A percentile compares a stretch with the other conserved stretches of the same genome.
These are phyloP conservation scores for Nerophis lumbriciformis DNA, from an alignment of 2,113 vertebrate genomes.

Conservation along the genomic window DNA sequence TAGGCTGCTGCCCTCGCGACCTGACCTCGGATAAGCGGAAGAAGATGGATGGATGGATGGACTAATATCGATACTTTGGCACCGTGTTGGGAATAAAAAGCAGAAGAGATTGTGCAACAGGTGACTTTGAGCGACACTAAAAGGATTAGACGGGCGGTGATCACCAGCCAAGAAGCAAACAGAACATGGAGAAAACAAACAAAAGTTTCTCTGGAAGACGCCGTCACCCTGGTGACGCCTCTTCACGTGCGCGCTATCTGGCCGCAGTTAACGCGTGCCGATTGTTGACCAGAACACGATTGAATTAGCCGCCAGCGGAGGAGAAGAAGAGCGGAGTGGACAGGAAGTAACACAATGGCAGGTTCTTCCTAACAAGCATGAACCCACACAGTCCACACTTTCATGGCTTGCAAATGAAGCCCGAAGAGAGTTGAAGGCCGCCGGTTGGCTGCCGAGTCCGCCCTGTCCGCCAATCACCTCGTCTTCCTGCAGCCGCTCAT, in stretches of 20 bases:
- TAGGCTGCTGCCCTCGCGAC: no score
- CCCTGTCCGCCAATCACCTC: slow-evolving; percentile 38
- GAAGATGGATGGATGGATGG: no score
- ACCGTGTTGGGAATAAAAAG: neutral
- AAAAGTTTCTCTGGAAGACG: slow-evolving; percentile 24
- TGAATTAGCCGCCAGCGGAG: slow-evolving; percentile 31
- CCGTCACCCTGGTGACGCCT: no score
- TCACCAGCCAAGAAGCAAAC: slow-evolving; percentile 15
- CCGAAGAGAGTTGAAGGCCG: neutral
- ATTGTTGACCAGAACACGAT: slow-evolving; percentile 54
- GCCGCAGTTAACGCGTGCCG: slow-evolving; percentile 63
- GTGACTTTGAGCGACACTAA: slow-evolving; percentile 60
- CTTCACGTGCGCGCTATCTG: slow-evolving; percentile 32
- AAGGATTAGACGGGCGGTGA: slow-evolving; percentile 52
- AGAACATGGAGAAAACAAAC: slow-evolving; percentile 9
- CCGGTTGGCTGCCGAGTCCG: slow-evolving; percentile 43
- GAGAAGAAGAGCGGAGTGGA: slow-evolving; percentile 32
- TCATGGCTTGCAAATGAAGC: no score
- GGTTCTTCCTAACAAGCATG: slow-evolving; percentile 57
- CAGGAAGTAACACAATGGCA: slow-evolving; percentile 53
- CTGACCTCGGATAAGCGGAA: no score
- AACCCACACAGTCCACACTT: slow-evolving; percentile 10
- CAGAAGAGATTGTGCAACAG: slow-evolving; percentile 60
- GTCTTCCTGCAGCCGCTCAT: slow-evolving; percentile 47
- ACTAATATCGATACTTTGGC: no score